Base-by-base conservation (phyloP, 2,797 vertebrate genomes). In the Gouania willdenowi region DNA sequence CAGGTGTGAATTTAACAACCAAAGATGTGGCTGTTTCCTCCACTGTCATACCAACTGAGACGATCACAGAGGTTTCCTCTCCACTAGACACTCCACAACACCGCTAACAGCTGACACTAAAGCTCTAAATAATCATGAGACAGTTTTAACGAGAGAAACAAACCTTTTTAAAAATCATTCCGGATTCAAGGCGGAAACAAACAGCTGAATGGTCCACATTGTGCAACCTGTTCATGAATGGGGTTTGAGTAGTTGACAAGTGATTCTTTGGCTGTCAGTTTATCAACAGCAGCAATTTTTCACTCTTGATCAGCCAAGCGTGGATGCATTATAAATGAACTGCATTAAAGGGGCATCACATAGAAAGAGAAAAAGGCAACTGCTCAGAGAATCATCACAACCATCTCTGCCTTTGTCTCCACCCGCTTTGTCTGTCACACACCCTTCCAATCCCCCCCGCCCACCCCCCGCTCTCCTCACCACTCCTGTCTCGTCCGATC, bases 251-350 rank as follows among this genome's bases (percentile, higher is more conserved):
- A 15, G 55, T 40, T 34, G 61, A 50, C 59, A 60, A 22, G 48
- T 17, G 39, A 55, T 38, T 33, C 55, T 13, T 19, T 16, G 41
- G 57, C 54, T 75, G 69, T 81, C 75, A 71, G 58, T 76, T 82
- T 56, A 74, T 66, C 68, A 62, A 60, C 52, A 39, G 70, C 56
- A 49, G 54, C 65, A 71, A 80, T 79, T 55, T 65, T 66, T 83
- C 77, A 74, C 62, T 63, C 60, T 57, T 69, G 69, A 77, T 71
- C 76, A 72, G 39, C 57, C 73, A 57, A 55, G 35, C 41, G 12
- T 67, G 59, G 47, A 38, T 42, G 43, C 48, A 55, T 66, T 76
- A 63, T 44, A 66, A 75, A 69, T 61, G 27, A 66, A 53, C 66
- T 62, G 70, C 28, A 60, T 65, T 58, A 51, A 32, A 45, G 49